Evolutionary conservation across 2,888 invertebrate genomes (phyloP), one percentile per base, ranked within the genome.

Genomic region (Stratiomys singularior): DNA sequence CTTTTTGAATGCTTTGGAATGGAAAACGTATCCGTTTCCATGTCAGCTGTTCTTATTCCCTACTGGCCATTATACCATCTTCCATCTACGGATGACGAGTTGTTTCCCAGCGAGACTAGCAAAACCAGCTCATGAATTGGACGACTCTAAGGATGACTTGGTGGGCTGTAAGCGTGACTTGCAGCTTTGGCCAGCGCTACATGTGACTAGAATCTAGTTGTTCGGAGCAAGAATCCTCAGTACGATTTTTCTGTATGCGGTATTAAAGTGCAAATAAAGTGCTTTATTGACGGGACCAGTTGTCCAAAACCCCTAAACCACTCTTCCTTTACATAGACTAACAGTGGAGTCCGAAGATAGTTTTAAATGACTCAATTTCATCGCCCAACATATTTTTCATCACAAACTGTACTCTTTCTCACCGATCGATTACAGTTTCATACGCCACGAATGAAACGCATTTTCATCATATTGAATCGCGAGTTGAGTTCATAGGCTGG

Each of bases 1-100:
- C 47, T 60, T 58, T 25, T 58, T 25, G 30, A 69, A 69, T 27
- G 21, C 47, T n/a, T 23, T 13, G 30, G 28, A 72, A 58, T 13
- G 30, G 28, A 72, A 58, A 56, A 72, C 56, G 72, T 67, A 67
- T 67, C 72, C 72, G 58, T 69, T 69, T 69, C 46, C 13, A 37
- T 74, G 60, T 21, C 58, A 58, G 58, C 21, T 58, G 60, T 74
- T 74, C 58, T 37, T 58, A 52, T 74, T 58, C 60, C 23, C 58
- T 60, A 74, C 58, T 74, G 23, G 58, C 58, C 37, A 60, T 44
- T 13, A 60, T 60, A 37, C 25, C 23, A 47, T 47, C 9, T 2
- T 18, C 21, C 21, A 21, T 25, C 5, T 18, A 25, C 5, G 23
- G 25, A 46, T 46, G 25, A 15, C 15, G 23, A 30, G 23, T 46